phyloP scores from a whole-genome alignment of 2,797 vertebrate genomes.

The Catostomus latipinnis region DNA sequence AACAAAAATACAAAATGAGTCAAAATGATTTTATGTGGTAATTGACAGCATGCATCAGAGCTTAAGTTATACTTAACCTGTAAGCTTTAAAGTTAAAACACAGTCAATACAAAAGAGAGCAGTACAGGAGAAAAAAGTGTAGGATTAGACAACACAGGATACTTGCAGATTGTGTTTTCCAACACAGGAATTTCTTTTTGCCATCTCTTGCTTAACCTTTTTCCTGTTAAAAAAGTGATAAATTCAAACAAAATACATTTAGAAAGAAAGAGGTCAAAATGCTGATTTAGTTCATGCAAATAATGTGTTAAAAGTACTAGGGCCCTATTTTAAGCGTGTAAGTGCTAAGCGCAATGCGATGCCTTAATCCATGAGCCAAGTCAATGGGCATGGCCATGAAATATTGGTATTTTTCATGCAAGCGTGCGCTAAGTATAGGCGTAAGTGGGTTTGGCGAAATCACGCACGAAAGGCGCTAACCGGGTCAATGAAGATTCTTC shows the following conservation, averaged over 20 bases:
- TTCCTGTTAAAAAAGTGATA: slow-evolving; percentile 89
- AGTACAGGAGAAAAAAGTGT: slow-evolving; percentile 51
- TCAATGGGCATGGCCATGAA: too few relatives aligned
- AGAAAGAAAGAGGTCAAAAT: slow-evolving; percentile 20
- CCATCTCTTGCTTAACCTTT: slow-evolving; percentile 88
- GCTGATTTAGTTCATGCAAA: slow-evolving; percentile 46
- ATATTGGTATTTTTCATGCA: too few relatives aligned
- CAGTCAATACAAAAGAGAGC: slow-evolving; percentile 76
- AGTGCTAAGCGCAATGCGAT: too few relatives aligned
- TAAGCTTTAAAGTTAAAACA: slow-evolving; percentile 48
- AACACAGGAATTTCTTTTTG: slow-evolving; percentile 87
- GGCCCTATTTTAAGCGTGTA: too few relatives aligned
- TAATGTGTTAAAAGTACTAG: not conserved
- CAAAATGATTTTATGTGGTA: not conserved
- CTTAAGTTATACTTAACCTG: not conserved
- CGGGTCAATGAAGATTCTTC: too few relatives aligned
- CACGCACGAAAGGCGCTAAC: too few relatives aligned
- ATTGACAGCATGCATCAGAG: not conserved
- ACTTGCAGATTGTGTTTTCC: slow-evolving; percentile 94
- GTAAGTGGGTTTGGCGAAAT: too few relatives aligned
- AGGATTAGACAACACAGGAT: slow-evolving; percentile 77
- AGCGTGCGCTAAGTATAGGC: too few relatives aligned
- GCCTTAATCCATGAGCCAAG: too few relatives aligned
- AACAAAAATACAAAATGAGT: not conserved
- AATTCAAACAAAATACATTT: slow-evolving; percentile 62